Evolutionary conservation across 2,113 vertebrate genomes (phyloP).

Genomic region (Microtus oregoni): DNA sequence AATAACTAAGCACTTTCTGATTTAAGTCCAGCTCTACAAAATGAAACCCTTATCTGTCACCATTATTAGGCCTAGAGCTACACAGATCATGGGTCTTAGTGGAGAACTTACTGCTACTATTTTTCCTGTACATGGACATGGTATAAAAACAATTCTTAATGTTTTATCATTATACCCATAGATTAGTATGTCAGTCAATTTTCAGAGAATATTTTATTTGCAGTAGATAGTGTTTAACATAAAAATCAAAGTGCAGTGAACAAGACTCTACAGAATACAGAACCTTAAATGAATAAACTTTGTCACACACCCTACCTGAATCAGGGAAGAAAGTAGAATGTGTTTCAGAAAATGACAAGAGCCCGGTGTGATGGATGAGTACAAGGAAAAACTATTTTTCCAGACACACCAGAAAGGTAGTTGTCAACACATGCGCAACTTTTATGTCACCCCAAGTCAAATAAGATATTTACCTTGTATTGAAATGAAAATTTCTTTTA

Average conservation of each 20-base stretch:
- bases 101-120: background rate
- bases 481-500: background rate
- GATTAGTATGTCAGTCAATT: background rate
- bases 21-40: background rate
- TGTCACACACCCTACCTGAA: background rate
- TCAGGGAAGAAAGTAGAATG: no score
- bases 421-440: background rate
- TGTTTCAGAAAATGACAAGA: background rate
- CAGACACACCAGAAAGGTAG: background rate
- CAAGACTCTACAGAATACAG: background rate
- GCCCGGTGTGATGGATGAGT: background rate
- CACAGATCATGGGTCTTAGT: background rate
- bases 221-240: background rate
- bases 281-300: background rate
- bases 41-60: background rate
- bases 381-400: background rate
- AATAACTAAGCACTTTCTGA: background rate
- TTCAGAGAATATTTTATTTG: background rate
- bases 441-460: background rate
- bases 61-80: background rate
- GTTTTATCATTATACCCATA: background rate
- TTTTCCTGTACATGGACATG: background rate
- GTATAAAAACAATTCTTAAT: background rate
- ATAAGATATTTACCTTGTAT: background rate
- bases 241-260: background rate